Evolutionary conservation across 2,888 invertebrate species (phyloP), one percentile per base, ranked within the genome.

Genomic region (Argynnis bischoffii): DNA sequence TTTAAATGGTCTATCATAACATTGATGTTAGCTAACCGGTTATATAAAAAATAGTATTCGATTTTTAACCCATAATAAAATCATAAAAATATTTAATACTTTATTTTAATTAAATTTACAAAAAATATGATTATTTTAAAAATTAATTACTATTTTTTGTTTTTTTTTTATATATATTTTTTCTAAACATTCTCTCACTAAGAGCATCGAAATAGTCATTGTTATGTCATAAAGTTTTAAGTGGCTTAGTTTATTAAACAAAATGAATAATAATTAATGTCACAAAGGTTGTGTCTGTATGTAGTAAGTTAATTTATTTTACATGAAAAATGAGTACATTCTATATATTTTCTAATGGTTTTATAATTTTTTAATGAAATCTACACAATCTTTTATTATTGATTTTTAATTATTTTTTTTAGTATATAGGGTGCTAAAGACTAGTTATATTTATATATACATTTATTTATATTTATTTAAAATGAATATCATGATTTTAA

Each of bases 221-320:
- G 1, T 11, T 18, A 51, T 51, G 18, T 18, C 18, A 3, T 5
- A 18, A 51, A 0, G 11, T 16, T 18, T 51, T 15, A 18, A 53
- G 26, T 11, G n/a, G 8, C 51, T 61, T 50, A 61, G 61, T 61
- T 61, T 41, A 26, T 26, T 15, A 41, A 41, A 31, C 18, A 41
- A 61, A 41, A 35, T 18, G 21, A 63, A 54, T 54, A 41, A 16
- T 15, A 15, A 46, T 60, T 31, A 56, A 61, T 64, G 70, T 70
- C 70, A 70, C 70, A 68, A 70, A 67, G 70, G 70, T 70, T 70
- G 68, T 70, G 70, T 57, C 59, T 68, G 57, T 56, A 55, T 65
- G 50, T 51, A 55, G 26, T 51, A 18, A 61, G 61, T 61, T 61
- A 60, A 26, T 48, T 26, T 54, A 51, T 18, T 41, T 51, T 51